Evolutionary conservation across 2,797 vertebrate genomes (phyloP), one percentile per base, ranked within the genome.

Genomic region (Paratrypauchen microcephalus): DNA sequence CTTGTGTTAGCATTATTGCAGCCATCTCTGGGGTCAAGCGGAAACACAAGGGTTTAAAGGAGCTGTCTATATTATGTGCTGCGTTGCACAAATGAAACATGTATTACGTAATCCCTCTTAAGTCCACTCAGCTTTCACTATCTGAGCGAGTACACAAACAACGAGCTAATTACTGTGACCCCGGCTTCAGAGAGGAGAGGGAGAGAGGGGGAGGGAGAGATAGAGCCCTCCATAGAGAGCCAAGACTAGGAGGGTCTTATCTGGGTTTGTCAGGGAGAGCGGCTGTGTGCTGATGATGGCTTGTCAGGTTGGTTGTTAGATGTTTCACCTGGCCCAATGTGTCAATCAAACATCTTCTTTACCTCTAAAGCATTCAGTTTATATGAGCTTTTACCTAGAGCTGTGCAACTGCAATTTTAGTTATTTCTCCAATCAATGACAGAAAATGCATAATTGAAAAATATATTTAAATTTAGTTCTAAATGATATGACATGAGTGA

Each of bases 131-230:
- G 82, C 84, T 66, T 76, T 75, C 63, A 71, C 73, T 86, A 89
- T 89, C 89, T 85, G 71, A 32, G 72, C 69, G 30, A 79, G 84
- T 80, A 86, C 80, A 87, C 85, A 84, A 87, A 87, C 87, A 85
- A 61, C 60, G 70, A 79, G 77, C 86, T 90, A 89, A 90, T 91
- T 88, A 90, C 74, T 73, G 72, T 47, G 63, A 76, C 86, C 83
- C 65, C 0, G 4, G 70, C 78, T 85, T 84, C 77, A 71, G 76
- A 82, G 79, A 72, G 74, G 54, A 76, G 68, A 41, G 39, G 11
- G 39, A 13, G 39, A 13, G 39, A 16, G 13, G 4, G 41, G 13
- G 39, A 36, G 5, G 32, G 32, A 7, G 32, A 36, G 79, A 73
- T 70, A 86, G 81, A 72, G 55, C 72, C 64, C 59, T 55, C 83